Conservation (phyloP, 2,113 vertebrate species). For the Ophiodon elongatus region DNA sequence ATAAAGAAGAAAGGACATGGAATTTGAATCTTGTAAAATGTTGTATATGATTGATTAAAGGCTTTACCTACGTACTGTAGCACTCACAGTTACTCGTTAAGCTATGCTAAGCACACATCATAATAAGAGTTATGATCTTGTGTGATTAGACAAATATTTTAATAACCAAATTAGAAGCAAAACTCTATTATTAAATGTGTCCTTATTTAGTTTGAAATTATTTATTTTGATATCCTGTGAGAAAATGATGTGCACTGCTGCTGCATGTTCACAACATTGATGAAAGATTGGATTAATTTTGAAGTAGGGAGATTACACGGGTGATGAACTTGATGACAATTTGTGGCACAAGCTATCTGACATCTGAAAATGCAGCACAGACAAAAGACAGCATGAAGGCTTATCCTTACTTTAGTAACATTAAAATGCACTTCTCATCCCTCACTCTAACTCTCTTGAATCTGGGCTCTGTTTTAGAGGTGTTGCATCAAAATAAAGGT, state of each 20-base stretch:
- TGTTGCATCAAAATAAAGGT: constrained; percentile 44
- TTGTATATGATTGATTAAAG: background rate
- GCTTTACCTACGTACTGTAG: background rate
- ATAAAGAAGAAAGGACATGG: constrained; percentile 7
- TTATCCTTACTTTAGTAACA: constrained; percentile 23
- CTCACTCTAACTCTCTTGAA: constrained; percentile 3
- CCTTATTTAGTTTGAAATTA: constrained; percentile 3
- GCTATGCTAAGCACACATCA: background rate
- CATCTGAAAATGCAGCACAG: constrained; percentile 15
- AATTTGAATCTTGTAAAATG: background rate
- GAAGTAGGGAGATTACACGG: constrained; percentile 33
- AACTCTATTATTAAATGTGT: background rate
- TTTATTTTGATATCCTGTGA: background rate
- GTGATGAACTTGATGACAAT: constrained; percentile 31
- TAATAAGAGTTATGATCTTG: background rate
- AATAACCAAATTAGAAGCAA: constrained; percentile 14
- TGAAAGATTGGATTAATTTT: constrained; percentile 31
- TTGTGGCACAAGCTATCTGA: constrained; percentile 7
- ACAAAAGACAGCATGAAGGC: constrained; percentile 24
- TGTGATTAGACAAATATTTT: background rate
- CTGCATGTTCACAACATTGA: background rate
- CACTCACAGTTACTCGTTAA: background rate
- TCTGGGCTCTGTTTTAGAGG: constrained; percentile 22
- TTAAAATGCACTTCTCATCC: constrained; percentile 16
- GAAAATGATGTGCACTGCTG: background rate